A percentile compares a stretch with the other conserved stretches of the same genome.
These are phyloP conservation scores for Spisula solida DNA, from an alignment of 2,888 invertebrate species.

Conservation along the genomic window DNA sequence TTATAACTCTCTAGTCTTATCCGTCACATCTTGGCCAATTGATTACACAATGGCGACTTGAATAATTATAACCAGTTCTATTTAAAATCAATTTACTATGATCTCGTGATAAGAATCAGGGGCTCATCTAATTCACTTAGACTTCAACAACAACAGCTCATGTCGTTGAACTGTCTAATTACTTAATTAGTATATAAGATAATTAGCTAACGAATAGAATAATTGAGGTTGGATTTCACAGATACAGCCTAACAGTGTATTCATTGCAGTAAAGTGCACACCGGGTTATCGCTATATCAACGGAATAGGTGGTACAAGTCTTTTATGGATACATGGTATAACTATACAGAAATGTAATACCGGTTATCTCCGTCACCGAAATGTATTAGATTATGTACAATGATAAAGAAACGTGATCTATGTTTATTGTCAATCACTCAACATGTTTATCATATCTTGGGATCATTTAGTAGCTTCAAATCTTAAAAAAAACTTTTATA, in stretches of 20 bases:
- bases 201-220: background rate
- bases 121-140: constrained; percentile 18
- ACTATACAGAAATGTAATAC: background rate
- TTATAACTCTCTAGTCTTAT: background rate
- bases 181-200: constrained; percentile 14
- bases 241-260: background rate
- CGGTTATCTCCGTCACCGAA: background rate
- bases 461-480: background rate
- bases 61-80: background rate
- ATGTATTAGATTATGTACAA: background rate
- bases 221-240: background rate
- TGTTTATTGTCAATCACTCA: background rate
- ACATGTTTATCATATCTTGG: background rate
- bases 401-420: constrained; percentile 18
- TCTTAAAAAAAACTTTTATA: background rate
- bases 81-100: constrained; percentile 15
- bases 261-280: background rate
- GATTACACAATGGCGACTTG: background rate
- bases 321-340: background rate
- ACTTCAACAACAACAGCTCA: background rate
- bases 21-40: background rate
- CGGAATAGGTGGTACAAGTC: background rate
- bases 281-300: background rate
- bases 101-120: background rate
- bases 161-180: background rate